These are phyloP conservation scores for Cepphus grylle DNA, from an alignment of 2,113 vertebrate genomes.

Conservation along the genomic window DNA sequence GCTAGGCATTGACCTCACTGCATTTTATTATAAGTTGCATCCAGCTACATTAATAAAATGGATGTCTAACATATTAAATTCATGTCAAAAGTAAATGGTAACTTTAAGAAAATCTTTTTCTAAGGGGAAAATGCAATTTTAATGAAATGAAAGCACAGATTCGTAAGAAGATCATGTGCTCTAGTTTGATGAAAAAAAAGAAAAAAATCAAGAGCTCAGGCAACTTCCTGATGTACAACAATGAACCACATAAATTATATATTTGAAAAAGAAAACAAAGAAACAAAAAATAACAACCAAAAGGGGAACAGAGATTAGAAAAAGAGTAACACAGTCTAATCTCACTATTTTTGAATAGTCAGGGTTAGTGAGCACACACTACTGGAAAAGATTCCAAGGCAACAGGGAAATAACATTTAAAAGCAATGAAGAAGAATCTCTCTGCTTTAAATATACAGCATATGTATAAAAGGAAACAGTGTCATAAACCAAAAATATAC, in stretches of 20 bases:
- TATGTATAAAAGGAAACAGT: background rate
- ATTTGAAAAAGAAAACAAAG: background rate
- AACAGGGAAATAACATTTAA: background rate
- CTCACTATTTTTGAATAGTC: background rate
- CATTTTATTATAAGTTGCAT: background rate
- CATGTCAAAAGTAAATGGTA: background rate
- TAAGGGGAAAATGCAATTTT: background rate
- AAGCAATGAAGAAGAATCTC: background rate
- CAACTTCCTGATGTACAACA: background rate
- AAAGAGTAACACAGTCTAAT: background rate
- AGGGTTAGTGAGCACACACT: background rate
- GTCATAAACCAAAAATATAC: background rate
- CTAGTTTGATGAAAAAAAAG: background rate
- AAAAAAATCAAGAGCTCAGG: background rate
- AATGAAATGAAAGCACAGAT: conserved; percentile 10
- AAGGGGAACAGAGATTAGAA: background rate
- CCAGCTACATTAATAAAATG: conserved; percentile 21
- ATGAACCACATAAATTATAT: background rate
- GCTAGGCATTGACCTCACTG: background rate
- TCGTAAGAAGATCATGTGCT: background rate
- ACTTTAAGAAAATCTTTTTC: conserved; percentile 7
- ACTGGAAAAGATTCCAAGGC: background rate
- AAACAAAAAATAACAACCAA: background rate
- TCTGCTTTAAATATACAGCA: background rate
- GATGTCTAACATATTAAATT: background rate